These are phyloP conservation scores for Leptoclinus maculatus DNA, from an alignment of 2,797 vertebrate genomes.

Conservation along the genomic window DNA sequence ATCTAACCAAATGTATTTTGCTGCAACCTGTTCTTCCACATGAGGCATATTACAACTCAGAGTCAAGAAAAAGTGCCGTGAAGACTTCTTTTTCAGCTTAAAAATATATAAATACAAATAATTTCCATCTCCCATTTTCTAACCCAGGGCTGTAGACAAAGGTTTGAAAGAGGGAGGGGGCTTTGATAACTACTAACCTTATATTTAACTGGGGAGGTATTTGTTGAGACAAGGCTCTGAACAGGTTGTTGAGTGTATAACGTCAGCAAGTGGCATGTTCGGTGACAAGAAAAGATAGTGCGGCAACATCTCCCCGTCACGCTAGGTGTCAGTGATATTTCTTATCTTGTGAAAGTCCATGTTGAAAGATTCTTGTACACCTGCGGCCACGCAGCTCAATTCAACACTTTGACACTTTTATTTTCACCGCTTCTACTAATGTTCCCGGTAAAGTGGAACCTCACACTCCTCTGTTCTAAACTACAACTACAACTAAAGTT, in stretches of 20 bases:
- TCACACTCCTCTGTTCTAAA: slow-evolving; percentile 5
- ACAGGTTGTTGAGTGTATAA: slow-evolving; percentile 56
- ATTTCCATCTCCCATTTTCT: not conserved
- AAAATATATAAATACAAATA: not conserved
- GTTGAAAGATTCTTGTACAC: slow-evolving; percentile 66
- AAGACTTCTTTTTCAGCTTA: too few relatives aligned
- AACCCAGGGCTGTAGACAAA: not conserved
- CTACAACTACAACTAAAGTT: slow-evolving; percentile 46
- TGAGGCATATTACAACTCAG: too few relatives aligned
- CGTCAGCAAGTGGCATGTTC: slow-evolving; percentile 58
- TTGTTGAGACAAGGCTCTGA: slow-evolving; percentile 50
- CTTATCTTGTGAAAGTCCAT: slow-evolving; percentile 66
- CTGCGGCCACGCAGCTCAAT: slow-evolving; percentile 2
- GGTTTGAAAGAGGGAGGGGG: too few relatives aligned
- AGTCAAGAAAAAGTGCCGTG: too few relatives aligned
- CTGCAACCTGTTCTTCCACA: too few relatives aligned
- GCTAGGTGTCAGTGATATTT: slow-evolving; percentile 60
- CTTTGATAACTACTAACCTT: slow-evolving; percentile 5
- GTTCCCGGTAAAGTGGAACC: slow-evolving; percentile 34
- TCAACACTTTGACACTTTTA: slow-evolving; percentile 31
- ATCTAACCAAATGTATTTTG: too few relatives aligned
- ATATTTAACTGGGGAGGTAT: slow-evolving; percentile 21
- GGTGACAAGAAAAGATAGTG: slow-evolving; percentile 65
- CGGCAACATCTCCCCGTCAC: slow-evolving; percentile 49
- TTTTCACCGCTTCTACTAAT: slow-evolving; percentile 25